Percentiles rank a stretch among this genome's conserved stretches.
Evolutionary conservation across 2,888 invertebrate genomes (phyloP).

Genomic region (Clistopyga incitator): DNA sequence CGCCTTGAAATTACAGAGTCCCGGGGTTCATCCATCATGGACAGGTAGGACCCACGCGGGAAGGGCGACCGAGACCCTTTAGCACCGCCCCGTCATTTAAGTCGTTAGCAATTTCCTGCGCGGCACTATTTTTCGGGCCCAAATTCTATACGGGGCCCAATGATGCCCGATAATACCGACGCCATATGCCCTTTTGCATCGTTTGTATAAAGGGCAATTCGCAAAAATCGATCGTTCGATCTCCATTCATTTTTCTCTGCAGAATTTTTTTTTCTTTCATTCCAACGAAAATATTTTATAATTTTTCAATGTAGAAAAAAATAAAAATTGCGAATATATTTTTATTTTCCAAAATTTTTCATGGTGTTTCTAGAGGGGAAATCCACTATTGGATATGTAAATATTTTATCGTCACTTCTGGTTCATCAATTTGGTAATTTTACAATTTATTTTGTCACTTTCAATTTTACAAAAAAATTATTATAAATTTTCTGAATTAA

Average conservation of each 20-base stretch:
- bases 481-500: too few species aligned
- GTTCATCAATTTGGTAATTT: too few species aligned
- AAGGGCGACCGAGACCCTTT: slow-evolving; percentile 69
- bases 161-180: slow-evolving; percentile 79
- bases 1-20: slow-evolving; percentile 83
- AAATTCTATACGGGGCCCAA: slow-evolving; percentile 84
- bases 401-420: too few species aligned
- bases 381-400: too few species aligned
- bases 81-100: slow-evolving; percentile 83
- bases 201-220: slow-evolving; percentile 67
- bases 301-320: too few species aligned
- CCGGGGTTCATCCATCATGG: slow-evolving; percentile 82
- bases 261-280: slow-evolving; percentile 68
- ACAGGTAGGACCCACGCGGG: slow-evolving; percentile 60
- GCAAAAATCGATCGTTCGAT: slow-evolving; percentile 74
- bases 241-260: slow-evolving; percentile 72
- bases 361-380: too few species aligned
- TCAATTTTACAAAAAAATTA: too few species aligned
- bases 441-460: too few species aligned
- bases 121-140: slow-evolving; percentile 80
- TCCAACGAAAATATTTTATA: background rate
- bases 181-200: slow-evolving; percentile 55
- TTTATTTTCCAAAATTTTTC: background rate
- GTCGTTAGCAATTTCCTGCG: slow-evolving; percentile 84
- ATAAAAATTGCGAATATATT: background rate